A percentile compares a stretch with the other conserved stretches of the same genome.
Conservation (phyloP, 1,140 invertebrate species). For the Diprion similis region DNA sequence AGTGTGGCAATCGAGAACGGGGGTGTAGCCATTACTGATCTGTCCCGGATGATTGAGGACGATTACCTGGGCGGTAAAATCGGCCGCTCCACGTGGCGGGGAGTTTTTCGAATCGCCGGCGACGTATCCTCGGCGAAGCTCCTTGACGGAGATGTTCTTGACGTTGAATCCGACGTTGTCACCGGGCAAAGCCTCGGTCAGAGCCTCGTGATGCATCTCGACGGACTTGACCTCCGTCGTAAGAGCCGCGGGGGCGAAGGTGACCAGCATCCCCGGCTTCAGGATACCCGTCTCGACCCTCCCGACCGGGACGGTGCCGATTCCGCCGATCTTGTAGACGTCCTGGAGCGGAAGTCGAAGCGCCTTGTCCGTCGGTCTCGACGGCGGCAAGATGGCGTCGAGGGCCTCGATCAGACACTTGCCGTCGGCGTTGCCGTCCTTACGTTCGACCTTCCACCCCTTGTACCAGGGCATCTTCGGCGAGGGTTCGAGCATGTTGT, state of each 20-base stretch:
- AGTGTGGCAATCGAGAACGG: conserved; percentile 93
- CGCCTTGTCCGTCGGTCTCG: conserved; percentile 87
- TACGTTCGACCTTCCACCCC: conserved; percentile 87
- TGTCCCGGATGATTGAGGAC: conserved; percentile 93
- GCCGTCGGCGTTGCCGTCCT: conserved; percentile 83
- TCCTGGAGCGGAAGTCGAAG: conserved; percentile 92
- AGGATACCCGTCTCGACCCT: conserved; percentile 95
- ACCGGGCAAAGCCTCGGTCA: conserved; percentile 85
- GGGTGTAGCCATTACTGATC: conserved; percentile 90
- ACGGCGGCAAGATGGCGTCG: conserved; percentile 86
- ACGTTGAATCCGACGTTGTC: conserved; percentile 97
- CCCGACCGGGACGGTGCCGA: conserved; percentile 97
- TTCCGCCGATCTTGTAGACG: conserved; percentile 99
- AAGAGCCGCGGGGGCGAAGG: conserved; percentile 86
- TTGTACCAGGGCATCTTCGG: conserved; percentile 92
- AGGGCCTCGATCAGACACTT: conserved; percentile 89
- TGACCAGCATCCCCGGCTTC: conserved; percentile 93
- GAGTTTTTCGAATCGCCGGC: conserved; percentile 89
- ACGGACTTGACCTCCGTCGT: conserved; percentile 97
- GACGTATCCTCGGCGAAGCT: conserved; percentile 89
- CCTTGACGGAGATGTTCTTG: conserved; percentile 95
- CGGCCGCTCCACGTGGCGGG: conserved; percentile 82
- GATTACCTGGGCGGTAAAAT: conserved; percentile 90
- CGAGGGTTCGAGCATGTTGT: conserved; percentile 89
- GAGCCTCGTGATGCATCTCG: conserved; percentile 94